These are phyloP conservation scores for Coelopa pilipes DNA, from an alignment of 2,888 invertebrate species.

Conservation along the genomic window DNA sequence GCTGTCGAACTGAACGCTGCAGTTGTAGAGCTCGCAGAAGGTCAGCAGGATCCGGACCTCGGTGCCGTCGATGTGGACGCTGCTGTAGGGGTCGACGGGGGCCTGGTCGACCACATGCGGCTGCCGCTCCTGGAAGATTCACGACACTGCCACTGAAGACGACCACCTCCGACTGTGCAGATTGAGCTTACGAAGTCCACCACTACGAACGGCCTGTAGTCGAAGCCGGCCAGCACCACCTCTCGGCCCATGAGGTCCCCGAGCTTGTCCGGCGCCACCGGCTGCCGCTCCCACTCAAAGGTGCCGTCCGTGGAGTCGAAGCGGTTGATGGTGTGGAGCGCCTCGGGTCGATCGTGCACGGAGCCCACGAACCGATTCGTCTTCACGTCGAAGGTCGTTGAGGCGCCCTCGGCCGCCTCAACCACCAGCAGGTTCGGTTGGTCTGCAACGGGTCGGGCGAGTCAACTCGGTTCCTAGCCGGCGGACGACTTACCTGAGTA, in stretches of 20 bases:
- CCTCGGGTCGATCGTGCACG: constrained; percentile 41
- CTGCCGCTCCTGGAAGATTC: constrained; percentile 41
- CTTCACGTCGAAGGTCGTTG: constrained; percentile 53
- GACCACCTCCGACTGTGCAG: no score
- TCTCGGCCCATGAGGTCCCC: constrained; percentile 56
- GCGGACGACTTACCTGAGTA: constrained; percentile 49
- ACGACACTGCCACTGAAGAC: no score
- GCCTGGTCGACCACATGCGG: constrained; percentile 49
- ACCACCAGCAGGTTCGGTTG: constrained; percentile 57
- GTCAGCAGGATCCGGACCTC: constrained; percentile 65
- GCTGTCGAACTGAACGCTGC: constrained; percentile 63
- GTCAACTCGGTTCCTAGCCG: neutral
- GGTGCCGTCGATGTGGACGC: constrained; percentile 69
- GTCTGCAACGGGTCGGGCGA: constrained; percentile 49
- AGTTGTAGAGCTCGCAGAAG: constrained; percentile 67
- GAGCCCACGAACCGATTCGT: constrained; percentile 59
- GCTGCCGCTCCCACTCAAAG: constrained; percentile 38
- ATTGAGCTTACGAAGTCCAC: constrained; percentile 44
- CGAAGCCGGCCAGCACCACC: constrained; percentile 54
- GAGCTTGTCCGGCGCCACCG: constrained; percentile 50
- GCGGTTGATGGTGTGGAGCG: constrained; percentile 47
- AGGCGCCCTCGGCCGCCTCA: constrained; percentile 45
- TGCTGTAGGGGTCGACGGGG: constrained; percentile 39
- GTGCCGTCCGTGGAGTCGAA: constrained; percentile 46
- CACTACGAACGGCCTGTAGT: constrained; percentile 61